phyloP scores from a whole-genome alignment of 2,888 invertebrate genomes.

The Urechis unicinctus region DNA sequence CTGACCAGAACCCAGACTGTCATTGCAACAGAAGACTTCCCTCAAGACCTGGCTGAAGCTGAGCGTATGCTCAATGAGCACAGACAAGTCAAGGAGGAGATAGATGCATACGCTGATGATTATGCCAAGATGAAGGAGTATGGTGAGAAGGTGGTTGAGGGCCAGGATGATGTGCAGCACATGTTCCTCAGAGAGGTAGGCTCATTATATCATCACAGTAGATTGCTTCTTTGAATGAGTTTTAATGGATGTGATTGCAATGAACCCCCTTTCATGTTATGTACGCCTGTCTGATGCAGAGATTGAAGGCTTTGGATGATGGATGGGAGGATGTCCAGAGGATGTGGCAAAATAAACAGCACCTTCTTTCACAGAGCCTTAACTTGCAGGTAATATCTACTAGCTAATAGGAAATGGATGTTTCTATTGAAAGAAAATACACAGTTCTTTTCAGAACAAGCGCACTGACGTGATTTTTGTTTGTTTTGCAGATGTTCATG shows the following conservation, averaged over 20 bases:
- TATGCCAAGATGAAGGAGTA: slow-evolving; percentile 99
- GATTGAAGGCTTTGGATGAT: slow-evolving; percentile 94
- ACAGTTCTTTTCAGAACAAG: too few species aligned
- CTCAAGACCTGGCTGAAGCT: slow-evolving; percentile 64
- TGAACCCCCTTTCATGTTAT: not conserved
- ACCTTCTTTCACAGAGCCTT: slow-evolving; percentile 85
- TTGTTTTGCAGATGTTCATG: slow-evolving; percentile 65
- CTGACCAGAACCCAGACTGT: slow-evolving; percentile 98
- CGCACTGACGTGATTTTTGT: not conserved
- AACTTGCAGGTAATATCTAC: slow-evolving; percentile 55
- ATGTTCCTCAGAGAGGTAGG: slow-evolving; percentile 90
- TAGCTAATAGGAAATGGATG: not conserved
- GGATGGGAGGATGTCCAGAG: slow-evolving; percentile 99
- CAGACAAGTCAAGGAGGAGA: slow-evolving; percentile 97
- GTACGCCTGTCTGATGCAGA: slow-evolving; percentile 43
- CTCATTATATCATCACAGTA: not conserved
- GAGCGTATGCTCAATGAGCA: slow-evolving; percentile 95
- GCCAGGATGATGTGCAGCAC: slow-evolving; percentile 88
- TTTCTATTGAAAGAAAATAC: not conserved
- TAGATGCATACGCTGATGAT: slow-evolving; percentile 97
- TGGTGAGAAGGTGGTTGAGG: slow-evolving; percentile 65
- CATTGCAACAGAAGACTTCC: slow-evolving; percentile 50
- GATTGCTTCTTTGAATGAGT: slow-evolving; percentile 2
- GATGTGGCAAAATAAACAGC: slow-evolving; percentile 99
- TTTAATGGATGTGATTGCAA: not conserved